Evolutionary conservation across 1,140 invertebrate genomes (phyloP), one percentile per base, ranked within the genome.

Genomic region (Drosophila insularis): DNA sequence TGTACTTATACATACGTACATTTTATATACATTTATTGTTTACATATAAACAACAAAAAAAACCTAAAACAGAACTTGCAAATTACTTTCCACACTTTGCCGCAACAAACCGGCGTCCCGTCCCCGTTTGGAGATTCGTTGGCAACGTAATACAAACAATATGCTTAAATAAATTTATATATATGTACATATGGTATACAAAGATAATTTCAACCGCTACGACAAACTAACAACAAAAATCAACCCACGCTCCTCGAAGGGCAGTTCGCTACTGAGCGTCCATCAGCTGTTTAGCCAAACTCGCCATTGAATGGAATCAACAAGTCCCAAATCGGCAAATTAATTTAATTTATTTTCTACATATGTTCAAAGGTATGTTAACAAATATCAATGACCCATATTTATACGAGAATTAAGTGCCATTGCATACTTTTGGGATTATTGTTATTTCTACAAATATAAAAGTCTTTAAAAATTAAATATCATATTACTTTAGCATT

Each of bases 261-360:
- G 82, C 74, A 78, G 53, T 63, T 65, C 68, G 59, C 74, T 77
- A 85, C 81, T 85, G 65, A 74, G 65, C 67, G 63, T 58, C n/a
- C n/a, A 70, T 78, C 68, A 63, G 59, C 58, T 75, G 63, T 68
- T 70, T 50, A 75, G 65, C 60, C 46, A 53, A 80, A 73, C 64
- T 70, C 55, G 56, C 68, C 60, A 53, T 62, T 5, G 39, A 58
- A 63, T 50, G 8, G 17, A 19, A 50, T 50, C 43, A 50, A 50
- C 43, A 50, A 21, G 43, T 50, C 17, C 2, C 19, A 19, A 50
- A 21, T 50, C 10, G 17, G 43, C 43, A 50, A 2, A 17, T 17
- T 10, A 35, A 17, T 17, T 17, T 17, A 0, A 37, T 37, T 37
- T 37, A 1, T 3, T 40, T 40, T 40, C 0, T 5, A 14, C 17